Evolutionary conservation across 2,888 invertebrate genomes (phyloP), one percentile per base, ranked within the genome.

Genomic region (Eustalomyia histrio): DNA sequence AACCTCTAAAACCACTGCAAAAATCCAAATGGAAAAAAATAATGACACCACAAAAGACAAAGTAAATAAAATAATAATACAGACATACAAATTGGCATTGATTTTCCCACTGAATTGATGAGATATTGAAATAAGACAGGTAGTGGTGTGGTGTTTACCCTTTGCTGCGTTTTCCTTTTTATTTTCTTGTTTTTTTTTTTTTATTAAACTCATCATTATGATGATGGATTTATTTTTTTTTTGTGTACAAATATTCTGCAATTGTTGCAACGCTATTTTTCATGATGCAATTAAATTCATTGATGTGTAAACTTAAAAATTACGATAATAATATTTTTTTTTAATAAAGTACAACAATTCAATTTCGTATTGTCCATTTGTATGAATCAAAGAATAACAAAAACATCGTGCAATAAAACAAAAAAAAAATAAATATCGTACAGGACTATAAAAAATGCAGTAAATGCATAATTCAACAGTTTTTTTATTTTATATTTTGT

Each of bases 271-370:
- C 33, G 14, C 16, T 35, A 53, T 7, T 24, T 21, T 43, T 50
- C 6, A 39, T 39, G 14, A 24, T 78, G 73, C 87, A 87, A 88
- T 90, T 86, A 86, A 88, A 86, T 83, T 85, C 89, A 89, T 84
- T 87, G 89, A 90, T 90, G 89, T 89, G 90, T 89, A 86, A 89
- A 90, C 88, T 88, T 87, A 87, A 89, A 88, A 88, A 86, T 84
- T 80, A 84, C 83, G 89, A 90, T 90, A 89, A 88, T 86, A 88
- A 88, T 88, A 71, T 60, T 81, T 35, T 65, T 78, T 73, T 67
- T 78, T 67, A 61, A 72, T 78, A 73, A 78, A 78, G 67, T 73
- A 67, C 72, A 73, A 79, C 79, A 76, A 80, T 76, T 73, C 73
- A 76, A 76, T 80, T 80, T 80, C 72, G 64, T 65, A 63, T 72